A percentile compares a stretch with the other conserved stretches of the same genome.
Conservation (phyloP, 2,797 vertebrate species). For the Squalus acanthias region DNA sequence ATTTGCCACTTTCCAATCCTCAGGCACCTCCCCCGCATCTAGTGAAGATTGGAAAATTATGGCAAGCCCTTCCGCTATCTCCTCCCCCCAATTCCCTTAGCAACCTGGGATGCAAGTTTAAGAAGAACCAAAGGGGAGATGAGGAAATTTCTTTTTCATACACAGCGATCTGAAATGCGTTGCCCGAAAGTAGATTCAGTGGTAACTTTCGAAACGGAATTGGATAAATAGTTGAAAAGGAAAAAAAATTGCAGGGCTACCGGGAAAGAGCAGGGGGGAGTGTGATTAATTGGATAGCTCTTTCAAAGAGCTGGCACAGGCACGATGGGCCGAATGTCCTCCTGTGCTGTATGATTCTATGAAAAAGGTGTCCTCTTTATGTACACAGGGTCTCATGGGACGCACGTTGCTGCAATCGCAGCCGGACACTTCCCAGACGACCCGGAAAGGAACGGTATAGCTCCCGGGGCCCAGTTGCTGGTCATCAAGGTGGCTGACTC, state of each 20-base stretch:
- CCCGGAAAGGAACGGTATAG: conserved; percentile 85
- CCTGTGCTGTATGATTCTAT: neutral
- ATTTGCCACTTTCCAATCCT: no score
- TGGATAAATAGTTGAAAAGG: neutral
- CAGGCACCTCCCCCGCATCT: no score
- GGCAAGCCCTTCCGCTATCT: no score
- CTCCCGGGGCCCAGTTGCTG: conserved; percentile 91
- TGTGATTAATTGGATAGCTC: neutral
- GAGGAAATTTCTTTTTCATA: neutral
- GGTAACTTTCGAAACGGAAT: neutral
- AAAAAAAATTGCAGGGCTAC: neutral
- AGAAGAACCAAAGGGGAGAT: neutral
- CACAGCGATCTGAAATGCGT: neutral
- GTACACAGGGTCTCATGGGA: conserved; percentile 83
- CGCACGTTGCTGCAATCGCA: conserved; percentile 93
- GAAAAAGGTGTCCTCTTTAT: neutral
- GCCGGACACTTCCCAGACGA: conserved; percentile 93
- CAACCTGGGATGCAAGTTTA: neutral
- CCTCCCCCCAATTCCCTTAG: no score
- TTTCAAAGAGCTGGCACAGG: neutral
- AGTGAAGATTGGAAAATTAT: no score
- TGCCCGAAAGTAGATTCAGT: neutral
- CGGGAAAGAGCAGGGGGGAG: neutral
- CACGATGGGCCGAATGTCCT: neutral
- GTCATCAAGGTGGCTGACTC: conserved; percentile 96